Evolutionary conservation across 2,797 vertebrate genomes (phyloP).

Genomic region (Selene dorsalis): DNA sequence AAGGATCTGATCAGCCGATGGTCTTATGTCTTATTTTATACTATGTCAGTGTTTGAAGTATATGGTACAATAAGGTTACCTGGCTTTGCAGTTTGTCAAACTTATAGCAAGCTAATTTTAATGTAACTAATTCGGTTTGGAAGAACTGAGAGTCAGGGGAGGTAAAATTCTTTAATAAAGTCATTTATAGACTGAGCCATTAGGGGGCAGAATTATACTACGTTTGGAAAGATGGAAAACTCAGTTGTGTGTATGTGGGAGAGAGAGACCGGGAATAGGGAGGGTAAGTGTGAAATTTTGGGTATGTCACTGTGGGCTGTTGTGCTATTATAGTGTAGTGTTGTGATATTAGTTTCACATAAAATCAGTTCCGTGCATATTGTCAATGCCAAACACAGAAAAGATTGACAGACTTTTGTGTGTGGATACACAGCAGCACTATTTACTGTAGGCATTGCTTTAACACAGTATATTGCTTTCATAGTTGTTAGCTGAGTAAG

Average conservation of each 20-base stretch:
- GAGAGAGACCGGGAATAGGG: neutral
- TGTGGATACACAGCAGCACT: neutral
- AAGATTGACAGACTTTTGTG: neutral
- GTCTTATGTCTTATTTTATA: neutral
- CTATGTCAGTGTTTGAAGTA: neutral
- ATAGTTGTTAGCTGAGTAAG: neutral
- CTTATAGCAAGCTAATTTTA: neutral
- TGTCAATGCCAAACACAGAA: constrained; percentile 16
- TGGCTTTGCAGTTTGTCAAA: neutral
- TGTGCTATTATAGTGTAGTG: neutral
- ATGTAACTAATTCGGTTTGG: neutral
- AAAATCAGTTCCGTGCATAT: constrained; percentile 15
- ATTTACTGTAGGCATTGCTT: constrained; percentile 12
- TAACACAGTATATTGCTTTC: neutral
- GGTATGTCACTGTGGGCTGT: constrained; percentile 11
- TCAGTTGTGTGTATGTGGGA: neutral
- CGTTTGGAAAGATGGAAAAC: constrained; percentile 15
- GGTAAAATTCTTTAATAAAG: neutral
- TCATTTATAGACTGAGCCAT: constrained; percentile 53
- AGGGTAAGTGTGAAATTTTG: neutral
- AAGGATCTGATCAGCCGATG: neutral
- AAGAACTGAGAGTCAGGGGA: neutral
- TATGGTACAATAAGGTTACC: neutral
- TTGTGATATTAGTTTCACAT: neutral
- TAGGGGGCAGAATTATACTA: constrained; percentile 74